phyloP scores from a whole-genome alignment of 2,797 vertebrate species.

The Sebastes iracundus region DNA sequence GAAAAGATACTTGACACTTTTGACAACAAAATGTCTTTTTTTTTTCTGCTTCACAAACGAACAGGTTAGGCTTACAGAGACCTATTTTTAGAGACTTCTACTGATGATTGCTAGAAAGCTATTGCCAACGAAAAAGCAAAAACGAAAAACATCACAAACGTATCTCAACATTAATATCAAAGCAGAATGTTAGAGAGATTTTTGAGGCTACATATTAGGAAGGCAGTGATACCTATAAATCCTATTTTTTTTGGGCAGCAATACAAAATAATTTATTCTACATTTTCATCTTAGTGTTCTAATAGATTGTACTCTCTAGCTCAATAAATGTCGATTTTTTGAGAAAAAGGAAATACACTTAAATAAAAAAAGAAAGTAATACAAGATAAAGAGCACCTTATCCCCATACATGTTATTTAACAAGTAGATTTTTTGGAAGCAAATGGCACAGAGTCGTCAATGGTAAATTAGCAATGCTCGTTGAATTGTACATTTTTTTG shows the following conservation, averaged over 20 bases:
- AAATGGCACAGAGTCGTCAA: conserved; percentile 72
- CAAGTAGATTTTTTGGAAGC: conserved; percentile 73
- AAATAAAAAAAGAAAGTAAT: conserved; percentile 66
- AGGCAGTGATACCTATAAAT: conserved; percentile 74
- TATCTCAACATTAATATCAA: conserved; percentile 60
- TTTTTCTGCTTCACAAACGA: conserved; percentile 44
- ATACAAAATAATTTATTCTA: conserved; percentile 82
- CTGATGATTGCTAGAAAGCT: conserved; percentile 55
- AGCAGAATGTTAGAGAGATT: conserved; percentile 67
- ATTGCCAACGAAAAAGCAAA: conserved; percentile 45
- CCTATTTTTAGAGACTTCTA: conserved; percentile 35
- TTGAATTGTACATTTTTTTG: conserved; percentile 31
- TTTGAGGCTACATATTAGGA: conserved; percentile 77
- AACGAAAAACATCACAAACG: conserved; percentile 25
- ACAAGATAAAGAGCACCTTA: conserved; percentile 76
- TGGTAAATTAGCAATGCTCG: conserved; percentile 62
- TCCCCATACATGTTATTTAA: conserved; percentile 60
- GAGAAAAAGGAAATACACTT: conserved; percentile 68
- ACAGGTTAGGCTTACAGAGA: conserved; percentile 41
- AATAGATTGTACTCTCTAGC: conserved; percentile 76
- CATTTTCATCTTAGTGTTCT: conserved; percentile 68
- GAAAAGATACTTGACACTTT: conserved; percentile 57
- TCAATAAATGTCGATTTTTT: conserved; percentile 61
- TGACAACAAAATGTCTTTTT: conserved; percentile 34
- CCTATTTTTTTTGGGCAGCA: conserved; percentile 69